These are phyloP conservation scores for Theocolax elegans DNA, from an alignment of 1,140 invertebrate species.

Conservation along the genomic window DNA sequence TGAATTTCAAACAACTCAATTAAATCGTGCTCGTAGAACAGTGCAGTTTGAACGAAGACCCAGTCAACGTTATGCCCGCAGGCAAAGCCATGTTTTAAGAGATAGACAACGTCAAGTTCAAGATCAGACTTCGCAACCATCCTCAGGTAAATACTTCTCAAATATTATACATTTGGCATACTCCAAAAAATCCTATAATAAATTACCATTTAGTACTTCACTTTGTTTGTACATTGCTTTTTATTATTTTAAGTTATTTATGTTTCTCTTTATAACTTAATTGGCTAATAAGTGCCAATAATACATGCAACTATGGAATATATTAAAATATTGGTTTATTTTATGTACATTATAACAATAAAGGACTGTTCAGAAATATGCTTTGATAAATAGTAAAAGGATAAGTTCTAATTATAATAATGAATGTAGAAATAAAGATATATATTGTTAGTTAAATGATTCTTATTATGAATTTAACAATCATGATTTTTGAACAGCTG, in stretches of 20 bases:
- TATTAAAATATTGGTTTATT: neutral
- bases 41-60: conserved; percentile 96
- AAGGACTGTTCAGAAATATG: neutral
- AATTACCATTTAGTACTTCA: no score
- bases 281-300: no score
- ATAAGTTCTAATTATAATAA: no score
- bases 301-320: no score
- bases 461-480: neutral
- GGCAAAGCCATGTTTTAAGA: conserved; percentile 85
- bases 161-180: no score
- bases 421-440: no score
- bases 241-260: no score
- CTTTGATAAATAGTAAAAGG: no score
- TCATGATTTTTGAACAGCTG: conserved; percentile 48
- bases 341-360: neutral
- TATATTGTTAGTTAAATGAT: neutral
- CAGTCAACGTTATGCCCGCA: conserved; percentile 92
- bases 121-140: conserved; percentile 52
- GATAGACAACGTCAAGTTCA: conserved; percentile 77
- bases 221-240: no score
- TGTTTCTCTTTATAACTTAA: no score
- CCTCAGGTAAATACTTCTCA: conserved; percentile 45
- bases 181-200: neutral
- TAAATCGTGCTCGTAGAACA: conserved; percentile 87
- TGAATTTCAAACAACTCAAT: conserved; percentile 94